Evolutionary conservation across 2,797 vertebrate genomes (phyloP).

Genomic region (Poeciliopsis paucimaculata): DNA sequence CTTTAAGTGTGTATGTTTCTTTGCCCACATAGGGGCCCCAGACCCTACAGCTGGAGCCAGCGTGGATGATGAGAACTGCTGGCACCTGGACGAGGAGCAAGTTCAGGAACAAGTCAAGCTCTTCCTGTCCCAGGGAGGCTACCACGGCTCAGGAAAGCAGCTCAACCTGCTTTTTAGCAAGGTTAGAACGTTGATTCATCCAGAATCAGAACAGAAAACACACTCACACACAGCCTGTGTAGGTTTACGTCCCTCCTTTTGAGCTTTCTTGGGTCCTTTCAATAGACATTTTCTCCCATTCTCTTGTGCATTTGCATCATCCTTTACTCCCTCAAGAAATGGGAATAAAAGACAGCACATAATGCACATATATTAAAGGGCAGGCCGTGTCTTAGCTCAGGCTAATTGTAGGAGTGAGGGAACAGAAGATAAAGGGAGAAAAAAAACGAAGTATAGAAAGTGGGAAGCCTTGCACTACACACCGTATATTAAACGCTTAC

Average conservation of each 20-base stretch:
- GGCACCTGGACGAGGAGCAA: constrained; percentile 99
- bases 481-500: constrained; percentile 44
- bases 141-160: constrained; percentile 98
- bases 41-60: constrained; percentile 98
- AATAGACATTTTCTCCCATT: constrained; percentile 25
- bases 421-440: constrained; percentile 8
- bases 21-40: constrained; percentile 87
- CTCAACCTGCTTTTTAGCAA: constrained; percentile 99
- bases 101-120: constrained; percentile 99
- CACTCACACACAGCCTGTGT: constrained; percentile 16
- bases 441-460: constrained; percentile 27
- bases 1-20: constrained; percentile 7
- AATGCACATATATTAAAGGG: constrained; percentile 44
- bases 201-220: constrained; percentile 36
- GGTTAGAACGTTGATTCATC: constrained; percentile 69
- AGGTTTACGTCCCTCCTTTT: constrained; percentile 17
- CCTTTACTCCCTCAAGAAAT: constrained; percentile 36
- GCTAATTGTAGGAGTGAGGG: constrained; percentile 48
- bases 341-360: constrained; percentile 11
- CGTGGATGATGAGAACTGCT: constrained; percentile 98
- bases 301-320: constrained; percentile 25
- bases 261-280: constrained; percentile 28
- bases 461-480: constrained; percentile 14
- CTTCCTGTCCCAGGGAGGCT: constrained; percentile 97
- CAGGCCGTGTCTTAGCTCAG: constrained; percentile 29